A percentile compares a stretch with the other conserved stretches of the same genome.
Evolutionary conservation across 2,113 vertebrate genomes (phyloP).

Genomic region (Sphaerodactylus townsendi): DNA sequence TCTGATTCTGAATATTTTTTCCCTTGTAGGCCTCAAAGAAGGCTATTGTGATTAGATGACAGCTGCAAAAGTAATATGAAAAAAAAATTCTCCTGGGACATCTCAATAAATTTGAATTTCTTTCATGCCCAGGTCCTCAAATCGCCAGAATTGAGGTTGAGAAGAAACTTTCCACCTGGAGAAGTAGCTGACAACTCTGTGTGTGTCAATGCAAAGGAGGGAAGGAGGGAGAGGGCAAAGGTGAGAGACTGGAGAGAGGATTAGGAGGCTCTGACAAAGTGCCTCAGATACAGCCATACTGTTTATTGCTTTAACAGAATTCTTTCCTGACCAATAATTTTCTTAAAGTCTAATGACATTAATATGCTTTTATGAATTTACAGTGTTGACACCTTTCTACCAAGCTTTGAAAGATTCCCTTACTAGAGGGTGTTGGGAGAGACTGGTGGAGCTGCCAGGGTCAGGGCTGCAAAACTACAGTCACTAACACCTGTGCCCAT

Average conservation of each 20-base stretch:
- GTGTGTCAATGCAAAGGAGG: neutral
- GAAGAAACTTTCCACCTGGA: neutral
- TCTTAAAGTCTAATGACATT: neutral
- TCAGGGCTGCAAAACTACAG: too few species aligned
- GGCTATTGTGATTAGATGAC: neutral
- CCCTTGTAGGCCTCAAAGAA: neutral
- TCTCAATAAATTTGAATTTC: neutral
- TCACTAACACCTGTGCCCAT: too few species aligned
- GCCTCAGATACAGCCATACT: neutral
- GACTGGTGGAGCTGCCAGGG: too few species aligned
- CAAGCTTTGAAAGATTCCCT: neutral
- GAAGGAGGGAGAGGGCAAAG: neutral
- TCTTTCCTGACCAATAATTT: neutral
- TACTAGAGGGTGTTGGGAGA: too few species aligned
- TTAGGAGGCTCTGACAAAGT: neutral
- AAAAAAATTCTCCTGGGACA: neutral
- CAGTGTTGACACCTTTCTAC: neutral
- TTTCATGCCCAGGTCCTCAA: slow-evolving; percentile 4
- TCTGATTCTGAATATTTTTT: neutral
- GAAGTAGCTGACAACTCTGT: neutral
- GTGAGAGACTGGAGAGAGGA: too few species aligned
- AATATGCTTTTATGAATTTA: neutral
- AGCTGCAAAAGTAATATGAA: neutral
- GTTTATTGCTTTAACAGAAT: neutral
- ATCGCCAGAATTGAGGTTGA: neutral